phyloP scores from a whole-genome alignment of 2,113 vertebrate species.

The Corynorhinus townsendii region DNA sequence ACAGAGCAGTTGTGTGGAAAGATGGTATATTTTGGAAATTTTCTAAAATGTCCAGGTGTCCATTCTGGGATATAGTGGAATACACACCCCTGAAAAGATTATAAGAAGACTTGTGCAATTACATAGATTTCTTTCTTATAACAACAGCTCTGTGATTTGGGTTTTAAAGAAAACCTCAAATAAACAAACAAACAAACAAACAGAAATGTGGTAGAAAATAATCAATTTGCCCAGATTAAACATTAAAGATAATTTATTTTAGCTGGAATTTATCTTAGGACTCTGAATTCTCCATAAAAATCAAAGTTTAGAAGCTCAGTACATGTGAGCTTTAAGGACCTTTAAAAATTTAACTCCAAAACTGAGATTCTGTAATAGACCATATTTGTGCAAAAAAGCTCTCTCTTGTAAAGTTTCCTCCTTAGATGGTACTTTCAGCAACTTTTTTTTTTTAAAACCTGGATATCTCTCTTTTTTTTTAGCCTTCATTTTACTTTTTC shows the following conservation, averaged over 20 bases:
- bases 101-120: background rate
- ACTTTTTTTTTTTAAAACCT: background rate
- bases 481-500: background rate
- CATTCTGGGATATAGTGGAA: background rate
- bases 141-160: background rate
- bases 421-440: background rate
- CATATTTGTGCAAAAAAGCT: background rate
- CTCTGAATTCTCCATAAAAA: background rate
- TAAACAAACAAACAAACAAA: background rate
- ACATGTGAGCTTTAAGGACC: background rate
- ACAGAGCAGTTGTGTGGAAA: background rate
- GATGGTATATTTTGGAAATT: background rate
- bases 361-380: background rate
- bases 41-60: background rate
- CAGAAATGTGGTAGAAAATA: background rate
- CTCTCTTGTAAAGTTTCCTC: background rate
- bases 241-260: background rate
- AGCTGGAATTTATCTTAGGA: background rate
- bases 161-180: conserved; percentile 1
- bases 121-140: background rate
- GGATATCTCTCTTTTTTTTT: background rate
- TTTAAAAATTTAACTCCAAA: background rate
- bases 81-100: background rate
- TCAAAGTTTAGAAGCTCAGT: background rate
- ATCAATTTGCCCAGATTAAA: background rate